These are phyloP conservation scores for Stenodema calcarata DNA, from an alignment of 2,888 invertebrate species.

Conservation along the genomic window DNA sequence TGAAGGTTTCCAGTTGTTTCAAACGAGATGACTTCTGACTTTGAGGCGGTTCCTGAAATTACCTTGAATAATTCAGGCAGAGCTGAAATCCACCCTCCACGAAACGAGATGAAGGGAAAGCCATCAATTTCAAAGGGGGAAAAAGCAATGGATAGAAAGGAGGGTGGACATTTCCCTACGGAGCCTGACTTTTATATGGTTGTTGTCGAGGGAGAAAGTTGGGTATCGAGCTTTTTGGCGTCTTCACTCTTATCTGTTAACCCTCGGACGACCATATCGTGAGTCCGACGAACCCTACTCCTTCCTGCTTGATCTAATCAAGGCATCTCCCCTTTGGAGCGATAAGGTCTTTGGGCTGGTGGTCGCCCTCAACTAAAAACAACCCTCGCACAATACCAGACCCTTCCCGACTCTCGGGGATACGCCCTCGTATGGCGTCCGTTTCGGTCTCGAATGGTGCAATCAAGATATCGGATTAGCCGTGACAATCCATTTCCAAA, in stretches of 20 bases:
- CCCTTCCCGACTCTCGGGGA: background rate
- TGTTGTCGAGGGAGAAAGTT: background rate
- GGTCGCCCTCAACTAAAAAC: background rate
- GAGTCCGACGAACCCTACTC: background rate
- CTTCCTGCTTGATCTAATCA: background rate
- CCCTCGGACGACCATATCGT: background rate
- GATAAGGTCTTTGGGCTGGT: slow-evolving; percentile 11
- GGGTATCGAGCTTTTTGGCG: background rate
- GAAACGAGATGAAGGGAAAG: background rate
- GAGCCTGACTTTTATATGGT: slow-evolving; percentile 21
- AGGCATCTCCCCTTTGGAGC: background rate
- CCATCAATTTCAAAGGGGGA: slow-evolving; percentile 9
- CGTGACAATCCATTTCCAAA: background rate
- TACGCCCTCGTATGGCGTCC: background rate
- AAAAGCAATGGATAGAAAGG: background rate
- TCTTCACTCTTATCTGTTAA: background rate
- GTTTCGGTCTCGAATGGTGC: background rate
- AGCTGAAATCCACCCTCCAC: background rate
- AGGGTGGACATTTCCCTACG: slow-evolving; percentile 21
- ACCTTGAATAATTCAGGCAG: slow-evolving; percentile 6
- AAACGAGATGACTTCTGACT: background rate
- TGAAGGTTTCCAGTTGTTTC: background rate
- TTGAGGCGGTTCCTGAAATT: background rate
- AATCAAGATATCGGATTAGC: background rate
- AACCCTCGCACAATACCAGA: background rate